Percentiles rank a stretch among this genome's conserved stretches.
Evolutionary conservation across 2,113 vertebrate genomes (phyloP).

Genomic region (Trogon melanurus): DNA sequence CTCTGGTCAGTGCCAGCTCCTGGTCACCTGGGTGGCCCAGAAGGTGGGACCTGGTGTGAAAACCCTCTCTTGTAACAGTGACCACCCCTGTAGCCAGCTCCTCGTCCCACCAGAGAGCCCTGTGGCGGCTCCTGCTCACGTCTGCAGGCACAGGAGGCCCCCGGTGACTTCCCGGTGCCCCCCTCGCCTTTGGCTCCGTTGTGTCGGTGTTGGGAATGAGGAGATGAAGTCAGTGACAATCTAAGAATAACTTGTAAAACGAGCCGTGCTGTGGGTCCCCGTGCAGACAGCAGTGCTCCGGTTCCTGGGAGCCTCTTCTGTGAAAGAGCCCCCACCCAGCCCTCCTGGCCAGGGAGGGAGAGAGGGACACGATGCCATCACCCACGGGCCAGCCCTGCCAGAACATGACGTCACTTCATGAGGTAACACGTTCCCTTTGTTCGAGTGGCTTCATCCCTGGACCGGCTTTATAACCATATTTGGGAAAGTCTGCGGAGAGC

Average conservation of each 20-base stretch:
- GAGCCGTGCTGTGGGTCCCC: not conserved
- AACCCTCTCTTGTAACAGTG: accelerated
- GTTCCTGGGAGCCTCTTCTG: not conserved
- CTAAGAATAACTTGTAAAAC: not conserved
- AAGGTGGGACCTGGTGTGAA: not conserved
- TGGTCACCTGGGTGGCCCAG: accelerated
- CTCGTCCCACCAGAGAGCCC: not conserved
- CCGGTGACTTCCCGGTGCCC: not conserved
- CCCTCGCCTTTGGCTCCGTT: accelerated
- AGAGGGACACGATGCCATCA: not conserved
- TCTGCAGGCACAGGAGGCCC: not conserved
- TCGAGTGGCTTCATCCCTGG: not conserved
- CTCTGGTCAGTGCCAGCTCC: accelerated
- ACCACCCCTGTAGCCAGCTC: not conserved
- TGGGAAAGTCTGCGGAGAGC: constrained; percentile 21
- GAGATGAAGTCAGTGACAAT: not conserved
- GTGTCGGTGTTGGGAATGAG: not conserved
- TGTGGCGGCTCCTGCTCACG: not conserved
- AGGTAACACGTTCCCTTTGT: constrained; percentile 4
- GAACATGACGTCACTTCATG: not conserved
- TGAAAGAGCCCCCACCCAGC: not conserved
- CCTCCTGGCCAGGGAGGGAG: not conserved
- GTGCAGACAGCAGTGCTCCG: not conserved
- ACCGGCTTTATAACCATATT: constrained; percentile 14
- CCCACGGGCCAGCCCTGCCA: not conserved